Percentiles rank a stretch among this genome's conserved stretches.
These are phyloP conservation scores for Chunga burmeisteri DNA, from an alignment of 2,113 vertebrate species.

Conservation along the genomic window DNA sequence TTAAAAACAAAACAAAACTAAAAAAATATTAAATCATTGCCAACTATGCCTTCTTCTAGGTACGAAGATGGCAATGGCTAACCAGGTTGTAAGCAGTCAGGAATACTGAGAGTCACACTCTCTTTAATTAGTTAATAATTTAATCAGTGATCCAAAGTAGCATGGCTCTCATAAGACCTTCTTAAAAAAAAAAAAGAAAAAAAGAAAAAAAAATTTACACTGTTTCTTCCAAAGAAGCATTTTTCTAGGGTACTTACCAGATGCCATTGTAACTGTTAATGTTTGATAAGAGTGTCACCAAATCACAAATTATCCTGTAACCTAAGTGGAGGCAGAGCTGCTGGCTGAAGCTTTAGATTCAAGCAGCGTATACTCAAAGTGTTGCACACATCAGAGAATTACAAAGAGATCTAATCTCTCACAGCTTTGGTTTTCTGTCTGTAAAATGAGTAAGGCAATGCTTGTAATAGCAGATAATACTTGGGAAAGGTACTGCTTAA, in stretches of 20 bases:
- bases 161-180: neutral
- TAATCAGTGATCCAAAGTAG: neutral
- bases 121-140: neutral
- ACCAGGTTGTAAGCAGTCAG: neutral
- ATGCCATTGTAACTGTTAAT: neutral
- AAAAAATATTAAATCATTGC: neutral
- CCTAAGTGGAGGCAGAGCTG: neutral
- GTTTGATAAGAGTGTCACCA: neutral
- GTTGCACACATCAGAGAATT: neutral
- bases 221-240: neutral
- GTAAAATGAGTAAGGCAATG: neutral
- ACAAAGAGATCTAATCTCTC: neutral
- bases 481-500: neutral
- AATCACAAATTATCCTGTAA: neutral
- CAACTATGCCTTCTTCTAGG: neutral
- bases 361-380: neutral
- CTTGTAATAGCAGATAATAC: neutral
- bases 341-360: neutral
- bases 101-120: neutral
- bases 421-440: neutral
- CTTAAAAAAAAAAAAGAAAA: neutral
- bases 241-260: neutral
- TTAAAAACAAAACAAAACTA: conserved; percentile 7
- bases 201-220: neutral
- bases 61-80: neutral